phyloP scores from a whole-genome alignment of 2,113 vertebrate genomes.

The Zosterops japonicus region DNA sequence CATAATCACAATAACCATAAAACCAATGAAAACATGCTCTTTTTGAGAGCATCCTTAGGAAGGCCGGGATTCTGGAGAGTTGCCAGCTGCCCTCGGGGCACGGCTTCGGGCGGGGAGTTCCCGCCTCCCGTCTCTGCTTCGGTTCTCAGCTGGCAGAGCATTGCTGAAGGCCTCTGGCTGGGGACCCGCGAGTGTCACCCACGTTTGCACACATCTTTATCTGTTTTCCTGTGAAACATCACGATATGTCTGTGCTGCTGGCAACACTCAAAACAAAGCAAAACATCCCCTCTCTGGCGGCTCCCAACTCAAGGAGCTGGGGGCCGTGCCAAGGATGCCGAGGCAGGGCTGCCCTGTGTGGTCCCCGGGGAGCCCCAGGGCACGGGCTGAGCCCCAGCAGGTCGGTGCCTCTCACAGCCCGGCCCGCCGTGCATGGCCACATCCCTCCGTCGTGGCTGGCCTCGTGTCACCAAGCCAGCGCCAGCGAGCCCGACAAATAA shows the following conservation, averaged over 20 bases:
- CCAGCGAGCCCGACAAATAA: constrained; percentile 51
- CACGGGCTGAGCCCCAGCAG: neutral
- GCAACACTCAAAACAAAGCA: neutral
- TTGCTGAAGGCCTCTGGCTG: neutral
- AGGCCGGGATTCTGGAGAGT: neutral
- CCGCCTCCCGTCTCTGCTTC: neutral
- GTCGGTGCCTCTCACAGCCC: neutral
- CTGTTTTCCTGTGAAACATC: neutral
- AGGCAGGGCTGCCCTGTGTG: neutral
- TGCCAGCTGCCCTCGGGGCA: neutral
- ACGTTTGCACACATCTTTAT: neutral
- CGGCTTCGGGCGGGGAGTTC: neutral
- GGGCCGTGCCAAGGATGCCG: neutral
- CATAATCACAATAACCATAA: neutral
- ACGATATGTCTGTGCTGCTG: neutral
- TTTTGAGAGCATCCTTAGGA: neutral
- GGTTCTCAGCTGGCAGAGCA: neutral
- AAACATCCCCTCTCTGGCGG: neutral
- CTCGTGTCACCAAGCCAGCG: constrained; percentile 20
- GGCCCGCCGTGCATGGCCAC: neutral
- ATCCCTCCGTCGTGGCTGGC: neutral
- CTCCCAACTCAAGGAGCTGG: neutral
- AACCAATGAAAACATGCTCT: neutral
- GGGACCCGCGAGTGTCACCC: neutral
- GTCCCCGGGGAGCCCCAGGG: neutral